Base-by-base conservation (phyloP, 2,797 vertebrate genomes). In the Crenuchus spilurus region DNA sequence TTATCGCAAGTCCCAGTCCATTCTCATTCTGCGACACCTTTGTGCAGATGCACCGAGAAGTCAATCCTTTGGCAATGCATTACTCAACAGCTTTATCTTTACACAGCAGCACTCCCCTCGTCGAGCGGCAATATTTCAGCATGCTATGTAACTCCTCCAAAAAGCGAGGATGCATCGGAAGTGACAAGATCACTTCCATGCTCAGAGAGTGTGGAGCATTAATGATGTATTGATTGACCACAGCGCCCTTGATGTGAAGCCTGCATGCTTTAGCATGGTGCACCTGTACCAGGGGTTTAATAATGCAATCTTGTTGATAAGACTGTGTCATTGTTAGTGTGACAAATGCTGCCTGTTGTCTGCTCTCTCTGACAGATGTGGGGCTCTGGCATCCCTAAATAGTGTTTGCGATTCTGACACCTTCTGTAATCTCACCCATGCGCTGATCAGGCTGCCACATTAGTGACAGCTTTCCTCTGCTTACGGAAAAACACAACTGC, bases 51-150 rank as follows among this genome's bases (percentile, higher is more conserved):
- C 52, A 30, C 82, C 62, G 79, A 83, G 57, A 74, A 72, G 76
- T 81, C 76, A 54, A 57, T 80, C 68, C 69, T 76, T 74, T 77
- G 70, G 71, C 71, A 65, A 83, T 75, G 71, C 68, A 83, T 79
- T 81, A 81, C 76, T 83, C 82, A 77, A 76, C 70, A 30, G 72
- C 79, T 83, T 83, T 83, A 83, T 83, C 82, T 83, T 74, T 72
- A 62, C 54, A 35, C 63, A 60, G 70, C 82, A 83, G 82, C 76
- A 55, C 69, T 75, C 74, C 73, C 35, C 67, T 64, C 14, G 41
- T 33, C 6, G 37, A 78, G 68, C 28, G 57, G 66, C 57, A 55
- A 78, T 78, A 76, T 78, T 82, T 80, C 74, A 74, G 74, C 70
- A 33, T 54, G n/a, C 57, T 9, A 42, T 16, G 28, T 69, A 44